Evolutionary conservation across 2,113 vertebrate genomes (phyloP), one percentile per base, ranked within the genome.

Genomic region (Pithys albifrons): DNA sequence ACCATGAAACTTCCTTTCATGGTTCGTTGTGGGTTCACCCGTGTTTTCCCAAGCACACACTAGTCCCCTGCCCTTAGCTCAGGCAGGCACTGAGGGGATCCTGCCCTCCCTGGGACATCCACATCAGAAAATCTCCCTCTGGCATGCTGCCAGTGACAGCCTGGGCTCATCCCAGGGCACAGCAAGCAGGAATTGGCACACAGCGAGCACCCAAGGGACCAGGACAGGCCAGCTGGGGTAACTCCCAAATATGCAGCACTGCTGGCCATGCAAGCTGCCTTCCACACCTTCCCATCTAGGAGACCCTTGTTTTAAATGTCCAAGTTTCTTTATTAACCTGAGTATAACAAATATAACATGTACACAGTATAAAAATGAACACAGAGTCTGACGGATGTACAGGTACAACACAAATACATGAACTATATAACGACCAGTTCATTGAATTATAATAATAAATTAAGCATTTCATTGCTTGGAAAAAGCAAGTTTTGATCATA

Each of bases 321-420:
- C 82, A 66, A 96, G 96, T 98, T 98, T 98, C 98, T 99, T 98
- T 98, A 98, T 97, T 97, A 92, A 97, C 98, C 98, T 98, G 98
- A 98, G 98, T 97, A 93, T 97, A 96, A 98, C 98, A 98, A 91
- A 95, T 92, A 97, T 93, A 87, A 98, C 96, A 95, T 66, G 87
- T 97, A 97, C 98, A 98, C 97, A 89, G 98, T 98, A 98, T 95
- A 98, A 98, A 98, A 98, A 98, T 62, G 94, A 97, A 97, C 85
- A 77, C 58, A 82, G 75, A 98, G 95, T 41, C 10, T 59, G 91
- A 92, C 73, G 19, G 86, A 74, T 85, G 80, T 62, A 92, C 71
- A 51, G 87, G 84, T 91, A 93, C 86, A 76, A 97, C 98, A 98
- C 97, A 96, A 97, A 97, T 58, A 88, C 70, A 16, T 35, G 62